These are phyloP conservation scores for Deilephila elpenor DNA, from an alignment of 2,888 invertebrate genomes.

Conservation along the genomic window DNA sequence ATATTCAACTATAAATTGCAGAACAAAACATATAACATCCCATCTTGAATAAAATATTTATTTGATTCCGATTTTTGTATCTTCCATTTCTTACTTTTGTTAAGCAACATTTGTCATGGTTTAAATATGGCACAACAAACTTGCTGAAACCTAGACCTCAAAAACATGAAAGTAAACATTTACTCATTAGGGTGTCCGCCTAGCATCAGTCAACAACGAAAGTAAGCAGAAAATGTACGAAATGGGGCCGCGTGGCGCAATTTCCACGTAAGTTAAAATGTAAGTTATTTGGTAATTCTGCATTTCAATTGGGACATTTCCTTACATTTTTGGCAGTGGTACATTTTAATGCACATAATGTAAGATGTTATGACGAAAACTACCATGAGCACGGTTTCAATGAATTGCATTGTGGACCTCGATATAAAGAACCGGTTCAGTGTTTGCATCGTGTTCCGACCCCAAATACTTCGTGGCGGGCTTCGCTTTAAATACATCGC, in stretches of 20 bases:
- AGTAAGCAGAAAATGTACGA: constrained; percentile 4
- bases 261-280: constrained; percentile 5
- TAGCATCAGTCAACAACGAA: background rate
- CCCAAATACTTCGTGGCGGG: constrained; percentile 69
- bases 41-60: background rate
- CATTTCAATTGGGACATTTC: constrained; percentile 31
- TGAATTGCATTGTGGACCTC: constrained; percentile 36
- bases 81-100: no score
- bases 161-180: constrained; percentile 3
- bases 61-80: background rate
- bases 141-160: background rate
- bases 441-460: constrained; percentile 66
- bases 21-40: no score
- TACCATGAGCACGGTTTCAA: constrained; percentile 21
- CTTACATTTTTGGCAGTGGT: background rate
- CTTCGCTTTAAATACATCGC: constrained; percentile 58
- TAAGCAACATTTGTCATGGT: background rate
- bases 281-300: constrained; percentile 10
- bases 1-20: background rate
- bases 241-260: constrained; percentile 10
- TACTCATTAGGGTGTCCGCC: constrained; percentile 34
- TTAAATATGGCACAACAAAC: background rate
- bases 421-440: constrained; percentile 62
- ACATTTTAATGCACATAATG: constrained; percentile 12
- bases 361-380: background rate